Evolutionary conservation across 2,797 vertebrate genomes (phyloP), one percentile per base, ranked within the genome.

Genomic region (Sebastes hopkinsi): DNA sequence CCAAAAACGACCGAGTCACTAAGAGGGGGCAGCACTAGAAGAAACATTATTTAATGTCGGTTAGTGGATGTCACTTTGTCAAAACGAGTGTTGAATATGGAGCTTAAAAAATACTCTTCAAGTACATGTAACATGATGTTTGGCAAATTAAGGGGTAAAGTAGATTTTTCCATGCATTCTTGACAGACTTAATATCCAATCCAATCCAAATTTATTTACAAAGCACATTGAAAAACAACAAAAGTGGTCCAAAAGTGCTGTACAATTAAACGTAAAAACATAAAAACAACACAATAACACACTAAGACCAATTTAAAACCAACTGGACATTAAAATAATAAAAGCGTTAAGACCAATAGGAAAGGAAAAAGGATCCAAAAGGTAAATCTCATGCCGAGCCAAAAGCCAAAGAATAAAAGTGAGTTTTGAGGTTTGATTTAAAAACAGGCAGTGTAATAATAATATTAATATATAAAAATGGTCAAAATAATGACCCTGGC

Each of bases 201-300:
- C 38, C 38, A 16, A 42, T 42, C 38, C 38, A 42, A 42, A 42
- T 42, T 1, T 42, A 42, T 42, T 16, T 42, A 42, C 38, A 42
- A 42, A 42, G 0, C 0, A 42, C 38, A 42, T 2, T 6, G 6
- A 42, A 42, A 42, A 0, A 42, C 38, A 42, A 42, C 38, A 42
- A 42, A 42, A 42, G 38, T 16, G 0, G 2, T 0, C 14, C 38
- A 16, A 16, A 10, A 42, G 38, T 42, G 38, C 14, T 42, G 38
- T 42, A 42, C 38, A 42, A 42, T 1, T 42, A 42, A 42, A 42
- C 0, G 0, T 42, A 42, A 42, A 42, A 42, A 42, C 38, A 42
- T 42, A 42, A 42, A 42, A 42, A 42, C 38, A 42, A 42, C 38
- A 42, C 38, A 3, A 42, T 42, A 42, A 42, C 1, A 14, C 38